These are phyloP conservation scores for Salvelinus namaycush DNA, from an alignment of 2,113 vertebrate genomes.

Conservation along the genomic window DNA sequence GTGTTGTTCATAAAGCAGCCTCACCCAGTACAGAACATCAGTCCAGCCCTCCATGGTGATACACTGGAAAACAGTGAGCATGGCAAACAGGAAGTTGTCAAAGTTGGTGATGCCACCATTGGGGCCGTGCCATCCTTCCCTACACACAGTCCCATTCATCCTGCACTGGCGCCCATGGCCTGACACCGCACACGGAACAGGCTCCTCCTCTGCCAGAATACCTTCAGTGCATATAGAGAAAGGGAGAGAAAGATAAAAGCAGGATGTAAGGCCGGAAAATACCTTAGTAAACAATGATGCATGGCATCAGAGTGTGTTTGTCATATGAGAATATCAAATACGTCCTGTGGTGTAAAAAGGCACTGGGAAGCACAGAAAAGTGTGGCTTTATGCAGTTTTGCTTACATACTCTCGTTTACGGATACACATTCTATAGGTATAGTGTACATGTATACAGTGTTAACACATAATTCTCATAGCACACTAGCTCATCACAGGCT, in stretches of 20 bases:
- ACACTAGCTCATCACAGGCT: too few relatives aligned
- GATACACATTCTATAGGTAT: too few relatives aligned
- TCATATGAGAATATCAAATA: too few relatives aligned
- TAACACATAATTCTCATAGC: too few relatives aligned
- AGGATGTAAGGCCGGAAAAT: neutral
- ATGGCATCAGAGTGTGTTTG: neutral
- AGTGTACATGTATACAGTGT: too few relatives aligned
- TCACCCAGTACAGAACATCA: slow-evolving; percentile 96
- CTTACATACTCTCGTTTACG: too few relatives aligned
- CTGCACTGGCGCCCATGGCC: slow-evolving; percentile 91
- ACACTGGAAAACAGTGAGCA: slow-evolving; percentile 98
- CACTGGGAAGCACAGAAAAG: too few relatives aligned
- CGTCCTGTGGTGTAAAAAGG: too few relatives aligned
- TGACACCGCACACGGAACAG: slow-evolving; percentile 91
- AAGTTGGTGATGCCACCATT: slow-evolving; percentile 99
- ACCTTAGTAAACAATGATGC: neutral
- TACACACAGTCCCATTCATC: slow-evolving; percentile 86
- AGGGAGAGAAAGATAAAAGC: neutral
- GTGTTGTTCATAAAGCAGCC: neutral
- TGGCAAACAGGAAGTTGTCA: slow-evolving; percentile 97
- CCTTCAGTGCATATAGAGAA: slow-evolving; percentile 67
- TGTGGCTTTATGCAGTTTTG: too few relatives aligned
- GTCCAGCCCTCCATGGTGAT: slow-evolving; percentile 99
- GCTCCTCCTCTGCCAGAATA: slow-evolving; percentile 88
- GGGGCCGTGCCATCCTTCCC: slow-evolving; percentile 92